Conservation (phyloP, 2,888 invertebrate genomes). For the Melanophora roralis region DNA sequence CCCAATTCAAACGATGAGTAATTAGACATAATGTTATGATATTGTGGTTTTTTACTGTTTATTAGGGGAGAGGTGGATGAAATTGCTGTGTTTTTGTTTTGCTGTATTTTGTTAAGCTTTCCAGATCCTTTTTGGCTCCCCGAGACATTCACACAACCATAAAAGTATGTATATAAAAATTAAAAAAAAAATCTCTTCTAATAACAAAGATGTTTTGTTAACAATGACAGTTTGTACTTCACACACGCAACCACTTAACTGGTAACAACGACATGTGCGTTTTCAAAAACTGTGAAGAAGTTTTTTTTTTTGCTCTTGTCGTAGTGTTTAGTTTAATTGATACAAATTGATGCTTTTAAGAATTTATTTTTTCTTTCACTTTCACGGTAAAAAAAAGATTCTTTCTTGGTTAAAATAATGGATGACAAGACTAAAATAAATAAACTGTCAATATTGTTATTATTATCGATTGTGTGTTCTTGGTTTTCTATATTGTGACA, state of each 20-base stretch:
- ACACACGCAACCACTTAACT: not conserved
- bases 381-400: slow-evolving; percentile 2
- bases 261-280: not conserved
- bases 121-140: not conserved
- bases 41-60: not conserved
- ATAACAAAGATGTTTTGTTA: slow-evolving; percentile 1
- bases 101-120: not conserved
- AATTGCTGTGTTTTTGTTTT: not conserved
- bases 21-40: slow-evolving; percentile 72
- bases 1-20: slow-evolving; percentile 75
- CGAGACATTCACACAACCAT: not conserved
- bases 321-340: slow-evolving; percentile 11
- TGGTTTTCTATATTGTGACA: slow-evolving; percentile 39
- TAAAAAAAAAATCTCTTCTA: not conserved
- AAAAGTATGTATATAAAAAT: not conserved
- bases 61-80: not conserved
- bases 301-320: not conserved
- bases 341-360: slow-evolving; percentile 3
- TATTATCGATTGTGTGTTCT: not conserved
- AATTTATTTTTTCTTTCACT: not conserved
- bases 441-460: slow-evolving; percentile 31
- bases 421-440: slow-evolving; percentile 12
- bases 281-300: not conserved
- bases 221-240: not conserved
- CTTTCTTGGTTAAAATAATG: slow-evolving; percentile 19